Percentiles rank a stretch among this genome's conserved stretches.
phyloP scores from a whole-genome alignment of 2,113 vertebrate species.

The Semnornis frantzii region DNA sequence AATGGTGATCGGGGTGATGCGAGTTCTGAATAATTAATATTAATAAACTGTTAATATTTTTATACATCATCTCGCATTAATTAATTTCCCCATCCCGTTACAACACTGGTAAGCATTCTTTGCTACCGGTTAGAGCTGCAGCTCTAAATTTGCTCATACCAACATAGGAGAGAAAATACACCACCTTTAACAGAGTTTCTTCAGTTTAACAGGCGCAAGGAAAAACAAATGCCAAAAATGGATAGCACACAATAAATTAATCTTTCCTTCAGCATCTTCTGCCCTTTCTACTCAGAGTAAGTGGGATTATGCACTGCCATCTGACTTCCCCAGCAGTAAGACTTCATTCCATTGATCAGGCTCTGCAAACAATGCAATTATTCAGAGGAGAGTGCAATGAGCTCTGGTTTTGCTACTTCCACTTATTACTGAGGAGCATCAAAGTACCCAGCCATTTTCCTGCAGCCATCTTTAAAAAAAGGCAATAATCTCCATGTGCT shows the following conservation, averaged over 20 bases:
- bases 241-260: neutral
- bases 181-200: neutral
- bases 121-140: neutral
- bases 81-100: too few species aligned
- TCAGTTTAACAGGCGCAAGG: neutral
- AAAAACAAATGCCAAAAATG: neutral
- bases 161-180: neutral
- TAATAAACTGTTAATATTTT: too few species aligned
- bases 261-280: neutral
- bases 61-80: too few species aligned
- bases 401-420: constrained; percentile 69
- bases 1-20: too few species aligned
- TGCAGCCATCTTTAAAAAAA: constrained; percentile 78
- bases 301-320: neutral
- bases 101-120: too few species aligned
- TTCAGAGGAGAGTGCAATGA: constrained; percentile 65
- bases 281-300: neutral
- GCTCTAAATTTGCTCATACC: neutral
- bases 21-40: too few species aligned
- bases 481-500: constrained; percentile 73
- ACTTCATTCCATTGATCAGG: neutral
- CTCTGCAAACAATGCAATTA: constrained; percentile 74
- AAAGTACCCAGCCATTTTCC: constrained; percentile 59
- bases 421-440: constrained; percentile 66
- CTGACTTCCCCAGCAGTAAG: neutral